Conservation (phyloP, 2,113 vertebrate species). For the Onychostruthus taczanowskii region DNA sequence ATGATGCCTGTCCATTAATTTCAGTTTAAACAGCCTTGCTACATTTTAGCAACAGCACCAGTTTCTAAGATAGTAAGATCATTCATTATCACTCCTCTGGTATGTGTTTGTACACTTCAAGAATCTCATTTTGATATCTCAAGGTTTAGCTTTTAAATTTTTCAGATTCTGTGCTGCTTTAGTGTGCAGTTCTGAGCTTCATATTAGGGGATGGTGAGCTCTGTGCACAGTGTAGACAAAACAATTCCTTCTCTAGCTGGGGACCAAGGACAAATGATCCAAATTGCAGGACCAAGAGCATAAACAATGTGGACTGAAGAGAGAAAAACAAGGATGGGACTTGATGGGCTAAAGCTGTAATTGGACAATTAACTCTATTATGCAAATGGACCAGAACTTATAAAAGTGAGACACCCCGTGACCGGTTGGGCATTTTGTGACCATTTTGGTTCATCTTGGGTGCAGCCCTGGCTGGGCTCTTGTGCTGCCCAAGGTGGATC, state of each 20-base stretch:
- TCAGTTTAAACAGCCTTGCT: not conserved
- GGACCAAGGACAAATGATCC: not conserved
- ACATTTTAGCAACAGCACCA: not conserved
- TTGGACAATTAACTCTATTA: not conserved
- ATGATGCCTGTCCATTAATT: not conserved
- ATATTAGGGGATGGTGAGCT: not conserved
- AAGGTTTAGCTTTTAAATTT: not conserved
- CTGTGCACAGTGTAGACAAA: not conserved
- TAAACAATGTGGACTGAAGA: rapidly evolving
- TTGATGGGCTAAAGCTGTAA: rapidly evolving
- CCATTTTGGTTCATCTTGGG: not conserved
- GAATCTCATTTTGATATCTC: not conserved
- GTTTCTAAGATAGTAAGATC: not conserved
- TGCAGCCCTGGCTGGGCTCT: not conserved
- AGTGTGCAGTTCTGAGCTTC: not conserved
- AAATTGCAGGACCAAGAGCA: not conserved
- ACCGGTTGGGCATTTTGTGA: rapidly evolving
- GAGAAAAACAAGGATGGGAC: not conserved
- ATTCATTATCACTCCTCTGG: not conserved
- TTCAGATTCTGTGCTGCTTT: not conserved
- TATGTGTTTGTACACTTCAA: not conserved
- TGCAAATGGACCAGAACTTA: not conserved
- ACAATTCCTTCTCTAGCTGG: not conserved
- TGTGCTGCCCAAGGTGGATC: not conserved
- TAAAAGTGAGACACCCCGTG: not conserved